Conservation (phyloP, 2,113 vertebrate species). For the Varanus salvator region DNA sequence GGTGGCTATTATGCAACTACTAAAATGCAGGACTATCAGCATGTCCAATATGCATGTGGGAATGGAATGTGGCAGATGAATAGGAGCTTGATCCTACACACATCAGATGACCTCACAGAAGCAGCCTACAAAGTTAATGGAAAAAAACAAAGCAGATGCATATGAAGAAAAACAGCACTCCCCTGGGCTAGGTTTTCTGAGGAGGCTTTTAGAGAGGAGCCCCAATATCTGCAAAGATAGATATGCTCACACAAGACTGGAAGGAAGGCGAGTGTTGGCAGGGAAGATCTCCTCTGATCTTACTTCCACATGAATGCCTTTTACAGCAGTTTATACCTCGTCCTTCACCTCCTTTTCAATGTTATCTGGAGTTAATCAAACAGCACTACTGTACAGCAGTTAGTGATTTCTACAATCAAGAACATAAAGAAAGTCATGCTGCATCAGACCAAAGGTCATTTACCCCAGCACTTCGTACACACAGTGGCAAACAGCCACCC, state of each 20-base stretch:
- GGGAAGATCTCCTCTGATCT: too few species aligned
- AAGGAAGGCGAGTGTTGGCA: background rate
- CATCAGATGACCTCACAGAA: background rate
- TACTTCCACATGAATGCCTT: background rate
- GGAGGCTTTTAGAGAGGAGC: background rate
- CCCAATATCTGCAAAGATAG: background rate
- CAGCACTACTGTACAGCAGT: background rate
- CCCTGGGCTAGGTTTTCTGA: background rate
- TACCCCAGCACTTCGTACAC: too few species aligned
- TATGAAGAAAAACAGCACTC: background rate
- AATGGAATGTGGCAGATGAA: slow-evolving; percentile 47
- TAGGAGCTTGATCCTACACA: slow-evolving; percentile 39
- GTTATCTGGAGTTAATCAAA: slow-evolving; percentile 16
- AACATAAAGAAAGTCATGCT: too few species aligned
- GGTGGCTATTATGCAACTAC: slow-evolving; percentile 48
- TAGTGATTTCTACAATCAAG: background rate
- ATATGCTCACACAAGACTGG: background rate
- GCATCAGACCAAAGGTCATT: too few species aligned
- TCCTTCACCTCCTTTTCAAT: background rate
- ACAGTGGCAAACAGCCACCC: too few species aligned
- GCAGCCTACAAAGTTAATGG: background rate
- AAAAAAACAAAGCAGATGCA: background rate
- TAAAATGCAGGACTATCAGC: slow-evolving; percentile 18
- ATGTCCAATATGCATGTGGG: slow-evolving; percentile 6
- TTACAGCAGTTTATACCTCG: background rate